Evolutionary conservation across 2,888 invertebrate genomes (phyloP), one percentile per base, ranked within the genome.

Genomic region (Amiota communis): DNA sequence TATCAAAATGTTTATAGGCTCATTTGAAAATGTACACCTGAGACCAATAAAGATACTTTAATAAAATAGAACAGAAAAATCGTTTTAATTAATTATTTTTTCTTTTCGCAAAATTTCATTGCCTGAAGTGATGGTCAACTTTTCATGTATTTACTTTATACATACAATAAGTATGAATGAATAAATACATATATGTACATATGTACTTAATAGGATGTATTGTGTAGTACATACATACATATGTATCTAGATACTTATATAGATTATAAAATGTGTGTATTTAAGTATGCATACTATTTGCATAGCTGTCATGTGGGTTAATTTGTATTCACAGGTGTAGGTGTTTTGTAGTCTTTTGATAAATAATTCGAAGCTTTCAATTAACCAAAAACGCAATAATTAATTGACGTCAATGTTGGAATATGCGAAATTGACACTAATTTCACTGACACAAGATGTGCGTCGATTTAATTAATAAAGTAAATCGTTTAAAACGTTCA

Each of bases 11-110:
- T 68, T 68, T 68, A 68, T 68, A 23, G 67, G 67, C 67, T 68
- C 51, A 68, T 68, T 68, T 68, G 15, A 68, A 51, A 68, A 68
- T 51, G 36, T 68, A 10, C 67, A 68, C 67, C 67, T 68, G 67
- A 68, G 67, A 23, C 53, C 53, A 68, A 68, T 53, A 63, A n/a
- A 23, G 23, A 23, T 15, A 59, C 17, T 12, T 36, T n/a, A n/a
- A n/a, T n/a, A 23, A 51, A 68, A 51, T 15, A 46, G 6, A 12
- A 13, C 8, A 51, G 47, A 23, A 48, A 53, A 68, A 53, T 13
- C 23, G 13, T 51, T 53, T 68, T 68, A 68, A 68, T 68, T 68
- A 68, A 68, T 68, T 53, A 53, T 68, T 53, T 65, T 53, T 53
- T 59, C 46, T 36, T 36, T 59, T 15, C 20, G 15, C 57, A 11